A percentile compares a stretch with the other conserved stretches of the same genome.
These are phyloP conservation scores for Magallana nippona DNA, from an alignment of 2,888 invertebrate species.

Conservation along the genomic window DNA sequence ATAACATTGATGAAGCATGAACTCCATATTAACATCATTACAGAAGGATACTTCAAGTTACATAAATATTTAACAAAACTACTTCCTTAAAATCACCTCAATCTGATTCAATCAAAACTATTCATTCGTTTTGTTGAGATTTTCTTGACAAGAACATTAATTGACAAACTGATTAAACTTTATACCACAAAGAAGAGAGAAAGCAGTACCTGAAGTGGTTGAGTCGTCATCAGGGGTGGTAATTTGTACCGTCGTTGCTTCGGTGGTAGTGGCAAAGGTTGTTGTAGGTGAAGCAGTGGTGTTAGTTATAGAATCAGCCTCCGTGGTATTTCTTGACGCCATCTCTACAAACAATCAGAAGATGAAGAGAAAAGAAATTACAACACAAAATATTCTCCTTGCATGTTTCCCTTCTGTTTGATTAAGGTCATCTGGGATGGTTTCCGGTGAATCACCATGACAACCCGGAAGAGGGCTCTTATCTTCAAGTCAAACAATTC, in stretches of 20 bases:
- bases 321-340: neutral
- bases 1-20: no score
- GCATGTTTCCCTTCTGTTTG: neutral
- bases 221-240: neutral
- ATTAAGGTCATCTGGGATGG: neutral
- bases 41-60: no score
- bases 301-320: neutral
- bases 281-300: neutral
- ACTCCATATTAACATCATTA: no score
- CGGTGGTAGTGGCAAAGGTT: neutral
- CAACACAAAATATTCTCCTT: neutral
- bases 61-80: no score
- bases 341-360: no score
- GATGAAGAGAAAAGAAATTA: neutral
- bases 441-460: neutral
- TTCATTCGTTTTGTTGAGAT: no score
- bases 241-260: neutral
- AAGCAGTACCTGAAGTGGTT: neutral
- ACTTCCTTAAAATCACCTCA: no score
- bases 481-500: neutral
- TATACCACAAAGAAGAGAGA: no score
- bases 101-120: no score
- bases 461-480: slow-evolving; percentile 9
- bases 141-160: no score
- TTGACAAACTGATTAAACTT: no score